phyloP scores from a whole-genome alignment of 2,113 vertebrate species.

The Cephalopterus ornatus region DNA sequence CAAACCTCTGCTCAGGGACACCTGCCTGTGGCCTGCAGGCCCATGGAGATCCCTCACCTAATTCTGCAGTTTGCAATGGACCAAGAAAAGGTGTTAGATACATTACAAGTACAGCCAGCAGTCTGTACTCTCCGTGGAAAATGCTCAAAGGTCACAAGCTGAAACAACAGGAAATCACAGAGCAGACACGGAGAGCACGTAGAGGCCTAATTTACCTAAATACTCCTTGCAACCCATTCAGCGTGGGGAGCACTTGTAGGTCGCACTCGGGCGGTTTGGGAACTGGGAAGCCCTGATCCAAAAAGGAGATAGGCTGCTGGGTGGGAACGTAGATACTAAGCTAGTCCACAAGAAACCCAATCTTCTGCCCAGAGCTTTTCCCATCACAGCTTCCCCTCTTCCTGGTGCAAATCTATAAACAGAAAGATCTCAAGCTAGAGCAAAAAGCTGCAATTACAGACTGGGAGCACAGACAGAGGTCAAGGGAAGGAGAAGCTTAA shows the following conservation, averaged over 20 bases:
- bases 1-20: neutral
- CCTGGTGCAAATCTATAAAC: neutral
- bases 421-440: neutral
- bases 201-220: neutral
- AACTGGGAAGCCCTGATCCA: neutral
- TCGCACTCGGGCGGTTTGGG: neutral
- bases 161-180: neutral
- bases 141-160: neutral
- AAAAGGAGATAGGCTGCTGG: neutral
- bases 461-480: neutral
- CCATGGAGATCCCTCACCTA: neutral
- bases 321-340: rapidly evolving
- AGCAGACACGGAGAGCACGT: neutral
- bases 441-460: neutral
- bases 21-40: neutral
- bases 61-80: neutral
- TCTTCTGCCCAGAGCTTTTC: neutral
- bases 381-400: neutral
- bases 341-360: neutral
- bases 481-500: conserved; percentile 28
- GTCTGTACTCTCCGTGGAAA: neutral
- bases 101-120: neutral
- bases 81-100: neutral
- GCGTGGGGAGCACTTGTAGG: neutral
- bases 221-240: neutral